These are phyloP conservation scores for Propithecus perrieri DNA, from an alignment of 2,797 vertebrate genomes.

Conservation along the genomic window DNA sequence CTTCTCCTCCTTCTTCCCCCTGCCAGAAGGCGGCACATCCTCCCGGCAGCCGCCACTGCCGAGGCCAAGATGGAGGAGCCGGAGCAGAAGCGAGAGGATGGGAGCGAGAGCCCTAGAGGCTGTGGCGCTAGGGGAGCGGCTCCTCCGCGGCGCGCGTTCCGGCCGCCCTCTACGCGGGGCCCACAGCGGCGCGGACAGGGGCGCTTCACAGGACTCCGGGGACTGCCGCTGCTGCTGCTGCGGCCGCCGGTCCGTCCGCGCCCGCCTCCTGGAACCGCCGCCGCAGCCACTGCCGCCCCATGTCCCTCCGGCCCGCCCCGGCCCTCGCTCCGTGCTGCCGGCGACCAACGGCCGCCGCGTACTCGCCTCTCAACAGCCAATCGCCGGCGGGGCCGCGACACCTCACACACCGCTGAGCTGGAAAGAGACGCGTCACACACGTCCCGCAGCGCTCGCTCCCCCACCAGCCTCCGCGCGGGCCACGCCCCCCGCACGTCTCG, in stretches of 20 bases:
- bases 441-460: slow-evolving; percentile 16
- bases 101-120: slow-evolving; percentile 15
- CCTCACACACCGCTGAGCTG: slow-evolving; percentile 77
- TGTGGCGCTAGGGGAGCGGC: not conserved
- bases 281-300: slow-evolving; percentile 65
- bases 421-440: slow-evolving; percentile 84
- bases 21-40: slow-evolving; percentile 82
- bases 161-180: not conserved
- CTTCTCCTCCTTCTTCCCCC: slow-evolving; percentile 82
- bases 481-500: slow-evolving; percentile 60
- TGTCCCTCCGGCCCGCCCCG: slow-evolving; percentile 55
- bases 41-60: slow-evolving; percentile 78
- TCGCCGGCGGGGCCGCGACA: slow-evolving; percentile 69
- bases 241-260: not conserved
- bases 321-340: slow-evolving; percentile 58
- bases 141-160: not conserved
- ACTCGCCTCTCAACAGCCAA: slow-evolving; percentile 66
- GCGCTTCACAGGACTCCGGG: slow-evolving; percentile 32
- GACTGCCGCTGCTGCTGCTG: slow-evolving; percentile 4
- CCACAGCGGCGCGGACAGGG: not conserved
- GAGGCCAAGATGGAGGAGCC: slow-evolving; percentile 74
- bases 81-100: slow-evolving; percentile 39
- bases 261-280: slow-evolving; percentile 66
- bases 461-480: slow-evolving; percentile 22
- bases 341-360: slow-evolving; percentile 74